These are phyloP conservation scores for Nysson spinosus DNA, from an alignment of 2,888 invertebrate species.

Conservation along the genomic window DNA sequence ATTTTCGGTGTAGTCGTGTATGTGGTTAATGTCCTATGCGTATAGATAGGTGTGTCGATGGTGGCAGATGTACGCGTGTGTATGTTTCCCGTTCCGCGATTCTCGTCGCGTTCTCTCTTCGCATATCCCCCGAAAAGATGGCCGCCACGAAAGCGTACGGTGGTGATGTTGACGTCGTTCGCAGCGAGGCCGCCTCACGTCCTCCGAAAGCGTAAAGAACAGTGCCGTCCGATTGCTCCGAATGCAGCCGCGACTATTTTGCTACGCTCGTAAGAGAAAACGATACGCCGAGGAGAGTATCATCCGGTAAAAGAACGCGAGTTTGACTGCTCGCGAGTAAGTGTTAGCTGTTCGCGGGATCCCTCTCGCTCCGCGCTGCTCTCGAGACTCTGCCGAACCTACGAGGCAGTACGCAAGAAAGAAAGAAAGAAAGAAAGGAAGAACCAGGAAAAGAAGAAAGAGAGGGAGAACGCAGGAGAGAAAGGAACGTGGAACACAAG, in stretches of 20 bases:
- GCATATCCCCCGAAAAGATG: slow-evolving; percentile 71
- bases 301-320: slow-evolving; percentile 45
- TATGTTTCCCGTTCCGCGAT: slow-evolving; percentile 58
- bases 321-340: no score
- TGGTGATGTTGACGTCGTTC: slow-evolving; percentile 75
- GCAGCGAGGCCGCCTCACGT: slow-evolving; percentile 69
- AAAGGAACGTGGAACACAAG: slow-evolving; percentile 42
- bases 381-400: no score
- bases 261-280: slow-evolving; percentile 37
- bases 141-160: slow-evolving; percentile 76
- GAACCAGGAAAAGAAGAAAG: slow-evolving; percentile 32
- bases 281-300: slow-evolving; percentile 31
- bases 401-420: no score
- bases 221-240: slow-evolving; percentile 58
- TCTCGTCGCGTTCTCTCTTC: slow-evolving; percentile 52
- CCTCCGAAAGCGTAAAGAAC: slow-evolving; percentile 65
- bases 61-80: slow-evolving; percentile 43
- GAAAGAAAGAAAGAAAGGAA: no score
- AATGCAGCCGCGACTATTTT: slow-evolving; percentile 50
- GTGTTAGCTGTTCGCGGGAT: no score
- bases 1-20: no score
- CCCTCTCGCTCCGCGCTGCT: no score
- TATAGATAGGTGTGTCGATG: slow-evolving; percentile 24
- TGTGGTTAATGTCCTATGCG: no score
- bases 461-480: slow-evolving; percentile 33